Base-by-base conservation (phyloP, 2,888 invertebrate genomes). In the Eurois occulta region DNA sequence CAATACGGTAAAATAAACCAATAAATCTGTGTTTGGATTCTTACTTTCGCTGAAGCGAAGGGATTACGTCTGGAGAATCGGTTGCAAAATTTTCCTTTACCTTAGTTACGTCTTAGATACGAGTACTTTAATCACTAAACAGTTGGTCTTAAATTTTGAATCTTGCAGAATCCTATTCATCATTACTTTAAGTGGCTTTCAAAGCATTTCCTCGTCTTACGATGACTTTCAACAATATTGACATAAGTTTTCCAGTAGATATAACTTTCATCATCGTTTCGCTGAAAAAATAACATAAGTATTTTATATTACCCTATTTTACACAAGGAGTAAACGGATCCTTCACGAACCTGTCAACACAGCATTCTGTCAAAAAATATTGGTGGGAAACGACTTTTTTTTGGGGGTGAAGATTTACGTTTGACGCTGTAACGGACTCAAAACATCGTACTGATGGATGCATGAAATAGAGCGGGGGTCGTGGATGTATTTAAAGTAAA, bases 1-100 rank as follows among this genome's bases (percentile, higher is more conserved):
- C 41, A 72, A 78, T 64, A 38, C 13, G n/a, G 10, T 24, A 58
- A 35, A 60, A 32, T 66, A 58, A 78, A 43, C 18, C 41, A 62
- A 52, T 62, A 46, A 35, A 38, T 58, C 5, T 41, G 73, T 24
- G 21, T 55, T 78, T 72, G 55, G 38, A n/a, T 28, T 55, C 7
- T 18, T 46, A 24, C 10, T 16, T 11, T 32, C n/a, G 13, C n/a
- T 43, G 28, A 32, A 21, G 6, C n/a, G 18, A 73, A 48, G 13
- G 41, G 46, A 73, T 66, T 78, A 43, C 5, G 18, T 46, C 16
- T n/a, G n/a, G 32, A 16, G 11, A 43, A 32, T 18, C 2, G n/a
- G 41, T 1, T 35, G 28, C 7, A 64, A 32, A n/a, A 38, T 3
- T 13, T 18, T 18, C 0, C 1, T 32, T 6, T 32, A 1, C 7